These are phyloP conservation scores for Dipus sagitta DNA, from an alignment of 2,797 vertebrate species.

Conservation along the genomic window DNA sequence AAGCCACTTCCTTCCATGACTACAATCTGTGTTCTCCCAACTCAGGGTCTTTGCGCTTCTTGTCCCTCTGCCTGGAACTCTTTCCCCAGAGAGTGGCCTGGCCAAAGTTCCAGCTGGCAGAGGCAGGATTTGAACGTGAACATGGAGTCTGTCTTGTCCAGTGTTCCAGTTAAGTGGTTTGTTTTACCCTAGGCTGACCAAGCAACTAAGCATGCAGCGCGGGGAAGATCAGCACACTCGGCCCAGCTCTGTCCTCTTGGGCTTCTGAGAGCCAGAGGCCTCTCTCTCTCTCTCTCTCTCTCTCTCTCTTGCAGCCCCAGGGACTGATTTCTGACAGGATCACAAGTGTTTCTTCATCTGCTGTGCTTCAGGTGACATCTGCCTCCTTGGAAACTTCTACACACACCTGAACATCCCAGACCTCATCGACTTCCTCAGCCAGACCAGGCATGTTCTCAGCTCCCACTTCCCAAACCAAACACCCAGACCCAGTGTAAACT, in stretches of 20 bases:
- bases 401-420: fast-evolving
- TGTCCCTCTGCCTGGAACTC: not conserved
- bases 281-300: too few species aligned
- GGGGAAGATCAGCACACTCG: fast-evolving
- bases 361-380: not conserved
- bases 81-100: not conserved
- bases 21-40: fast-evolving
- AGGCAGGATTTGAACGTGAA: not conserved
- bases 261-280: not conserved
- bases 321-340: not conserved
- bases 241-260: not conserved
- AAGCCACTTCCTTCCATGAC: fast-evolving
- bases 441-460: not conserved
- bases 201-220: fast-evolving
- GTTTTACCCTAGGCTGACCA: not conserved
- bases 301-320: fast-evolving
- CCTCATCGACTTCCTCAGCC: not conserved
- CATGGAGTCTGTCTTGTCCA: fast-evolving
- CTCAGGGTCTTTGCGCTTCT: not conserved
- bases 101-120: not conserved
- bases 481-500: not conserved
- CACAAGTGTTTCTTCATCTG: fast-evolving
- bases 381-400: not conserved
- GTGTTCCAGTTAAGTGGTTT: not conserved
- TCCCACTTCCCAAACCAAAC: not conserved